Evolutionary conservation across 2,797 vertebrate species (phyloP), one percentile per base, ranked within the genome.

Genomic region (Cheirogaleus major): DNA sequence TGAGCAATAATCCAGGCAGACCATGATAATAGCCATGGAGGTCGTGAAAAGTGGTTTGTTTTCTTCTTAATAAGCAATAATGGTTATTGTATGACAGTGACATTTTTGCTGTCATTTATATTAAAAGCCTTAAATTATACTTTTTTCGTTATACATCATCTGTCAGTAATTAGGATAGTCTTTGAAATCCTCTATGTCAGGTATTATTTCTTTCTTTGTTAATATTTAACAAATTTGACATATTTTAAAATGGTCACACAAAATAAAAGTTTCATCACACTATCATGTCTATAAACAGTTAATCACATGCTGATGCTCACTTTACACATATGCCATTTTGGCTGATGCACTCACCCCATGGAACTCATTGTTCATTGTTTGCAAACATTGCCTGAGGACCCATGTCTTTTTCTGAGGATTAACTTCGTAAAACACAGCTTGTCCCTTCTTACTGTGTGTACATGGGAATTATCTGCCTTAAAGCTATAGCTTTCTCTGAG

Each of bases 391-490:
- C 97, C 91, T 84, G 41, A 96, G 86, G 87, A 97, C 76, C 72
- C 57, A 10, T 81, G 93, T 93, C 67, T 90, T 96, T 95, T 84
- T 89, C 81, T 85, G 76, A 93, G 78, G 65, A 97, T 96, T 97
- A 96, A 94, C 83, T 95, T 50, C 85, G 48, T 95, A 95, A 95
- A 93, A 91, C 70, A 92, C 65, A 97, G 85, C 65, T 94, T 93
- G 92, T 96, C 91, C 79, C 32, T 65, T 98, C 92, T 96, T 95
- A 86, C 92, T 27, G 12, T 81, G 89, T 75, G 32, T 95, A 93
- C 48, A 38, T 93, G 93, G 89, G 93, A 97, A 96, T 97, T 97
- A 94, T 79, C 82, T 92, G 76, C 96, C 91, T 97, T 96, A 88
- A 93, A 97, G 73, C 38, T 27, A 25, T 52, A 52, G 50, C 93